These are phyloP conservation scores for Dendrolimus houi DNA, from an alignment of 2,888 invertebrate species.

Conservation along the genomic window DNA sequence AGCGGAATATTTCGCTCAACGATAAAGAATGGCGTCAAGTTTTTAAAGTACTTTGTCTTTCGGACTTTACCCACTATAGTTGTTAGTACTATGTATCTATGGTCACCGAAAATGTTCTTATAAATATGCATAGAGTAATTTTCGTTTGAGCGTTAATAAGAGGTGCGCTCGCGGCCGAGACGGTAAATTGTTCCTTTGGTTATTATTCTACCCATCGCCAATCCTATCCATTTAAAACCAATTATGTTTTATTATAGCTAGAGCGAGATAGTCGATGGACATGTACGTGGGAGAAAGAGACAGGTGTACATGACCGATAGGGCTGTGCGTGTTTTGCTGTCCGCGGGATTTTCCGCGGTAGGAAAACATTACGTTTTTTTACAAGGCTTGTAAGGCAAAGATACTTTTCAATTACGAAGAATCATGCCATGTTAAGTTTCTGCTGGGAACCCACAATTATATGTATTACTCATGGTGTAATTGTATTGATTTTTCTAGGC, in stretches of 20 bases:
- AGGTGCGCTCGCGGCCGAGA: conserved; percentile 32
- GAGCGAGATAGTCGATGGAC: conserved; percentile 33
- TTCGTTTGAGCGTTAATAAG: conserved; percentile 46
- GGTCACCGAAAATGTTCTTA: conserved; percentile 31
- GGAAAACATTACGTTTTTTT: neutral
- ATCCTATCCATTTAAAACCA: conserved; percentile 73
- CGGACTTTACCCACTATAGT: neutral
- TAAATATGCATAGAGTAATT: conserved; percentile 61
- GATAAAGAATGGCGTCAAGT: too few species aligned
- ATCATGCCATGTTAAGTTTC: neutral
- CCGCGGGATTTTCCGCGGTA: neutral
- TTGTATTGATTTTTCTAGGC: neutral
- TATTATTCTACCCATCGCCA: conserved; percentile 58
- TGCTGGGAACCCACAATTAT: neutral
- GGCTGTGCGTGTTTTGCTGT: conserved; percentile 3
- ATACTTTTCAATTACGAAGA: neutral
- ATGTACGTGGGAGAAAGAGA: conserved; percentile 33
- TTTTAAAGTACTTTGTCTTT: too few species aligned
- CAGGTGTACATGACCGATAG: conserved; percentile 10
- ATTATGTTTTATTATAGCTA: conserved; percentile 68
- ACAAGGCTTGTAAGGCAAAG: neutral
- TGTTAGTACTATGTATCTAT: conserved; percentile 16
- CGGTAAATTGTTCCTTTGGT: conserved; percentile 54
- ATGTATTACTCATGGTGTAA: neutral
- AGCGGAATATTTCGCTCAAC: too few species aligned